These are phyloP conservation scores for Pterocles gutturalis DNA, from an alignment of 2,113 vertebrate species.

Conservation along the genomic window DNA sequence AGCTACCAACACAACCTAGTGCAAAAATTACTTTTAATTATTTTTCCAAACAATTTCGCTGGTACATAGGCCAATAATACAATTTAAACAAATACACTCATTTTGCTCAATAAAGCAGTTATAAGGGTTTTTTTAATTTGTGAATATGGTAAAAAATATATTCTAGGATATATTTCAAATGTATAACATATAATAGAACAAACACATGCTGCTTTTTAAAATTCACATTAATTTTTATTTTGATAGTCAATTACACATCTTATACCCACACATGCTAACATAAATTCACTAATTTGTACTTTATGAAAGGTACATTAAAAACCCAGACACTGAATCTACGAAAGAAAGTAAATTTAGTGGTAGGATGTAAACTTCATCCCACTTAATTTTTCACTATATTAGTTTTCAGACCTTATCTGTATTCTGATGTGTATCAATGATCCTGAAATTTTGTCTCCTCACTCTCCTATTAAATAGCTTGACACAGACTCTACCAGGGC, in stretches of 20 bases:
- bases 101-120: not conserved
- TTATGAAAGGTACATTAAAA: not conserved
- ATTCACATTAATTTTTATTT: not conserved
- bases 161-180: not conserved
- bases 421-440: conserved; percentile 24
- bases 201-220: not conserved
- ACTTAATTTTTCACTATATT: conserved; percentile 29
- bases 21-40: not conserved
- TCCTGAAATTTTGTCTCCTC: conserved; percentile 49
- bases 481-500: not conserved
- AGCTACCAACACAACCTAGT: not conserved
- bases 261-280: not conserved
- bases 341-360: conserved; percentile 24
- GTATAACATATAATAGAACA: not conserved
- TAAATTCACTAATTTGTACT: not conserved
- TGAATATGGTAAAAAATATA: not conserved
- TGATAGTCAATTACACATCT: not conserved
- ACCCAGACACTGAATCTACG: not conserved
- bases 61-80: not conserved
- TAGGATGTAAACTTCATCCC: not conserved
- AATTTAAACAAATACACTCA: not conserved
- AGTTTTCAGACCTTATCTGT: conserved; percentile 55
- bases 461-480: conserved; percentile 7
- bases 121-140: not conserved
- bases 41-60: not conserved